Conservation (phyloP, 2,113 vertebrate genomes). For the Dolichotis patagonum region DNA sequence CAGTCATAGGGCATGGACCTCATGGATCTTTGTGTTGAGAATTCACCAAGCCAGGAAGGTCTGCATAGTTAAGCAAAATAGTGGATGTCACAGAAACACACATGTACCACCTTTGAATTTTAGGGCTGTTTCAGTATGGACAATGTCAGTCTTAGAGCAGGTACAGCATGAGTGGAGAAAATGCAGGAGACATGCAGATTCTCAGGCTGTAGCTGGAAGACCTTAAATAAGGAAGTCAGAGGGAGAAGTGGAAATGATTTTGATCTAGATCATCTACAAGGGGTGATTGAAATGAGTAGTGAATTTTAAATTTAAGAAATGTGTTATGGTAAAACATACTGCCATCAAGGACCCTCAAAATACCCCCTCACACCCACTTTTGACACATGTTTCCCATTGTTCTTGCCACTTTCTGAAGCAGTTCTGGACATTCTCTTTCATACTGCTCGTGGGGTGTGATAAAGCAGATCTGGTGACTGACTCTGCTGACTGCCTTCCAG, state of each 20-base stretch:
- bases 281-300: neutral
- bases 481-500: neutral
- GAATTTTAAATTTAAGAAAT: neutral
- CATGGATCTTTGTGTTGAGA: neutral
- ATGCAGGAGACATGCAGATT: neutral
- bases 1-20: neutral
- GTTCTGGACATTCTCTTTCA: neutral
- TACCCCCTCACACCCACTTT: neutral
- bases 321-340: neutral
- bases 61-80: neutral
- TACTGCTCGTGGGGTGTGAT: neutral
- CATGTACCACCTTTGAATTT: neutral
- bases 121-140: neutral
- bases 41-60: neutral
- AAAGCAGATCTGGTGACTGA: neutral
- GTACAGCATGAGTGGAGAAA: neutral
- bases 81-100: neutral
- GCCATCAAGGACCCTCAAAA: neutral
- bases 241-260: neutral
- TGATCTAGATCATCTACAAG: neutral
- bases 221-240: neutral
- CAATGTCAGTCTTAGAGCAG: neutral
- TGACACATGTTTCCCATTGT: neutral
- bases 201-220: accelerated
- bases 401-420: neutral